A percentile compares a stretch with the other conserved stretches of the same genome.
Conservation (phyloP, 2,888 invertebrate species). For the Sceliomorpha sp. region DNA sequence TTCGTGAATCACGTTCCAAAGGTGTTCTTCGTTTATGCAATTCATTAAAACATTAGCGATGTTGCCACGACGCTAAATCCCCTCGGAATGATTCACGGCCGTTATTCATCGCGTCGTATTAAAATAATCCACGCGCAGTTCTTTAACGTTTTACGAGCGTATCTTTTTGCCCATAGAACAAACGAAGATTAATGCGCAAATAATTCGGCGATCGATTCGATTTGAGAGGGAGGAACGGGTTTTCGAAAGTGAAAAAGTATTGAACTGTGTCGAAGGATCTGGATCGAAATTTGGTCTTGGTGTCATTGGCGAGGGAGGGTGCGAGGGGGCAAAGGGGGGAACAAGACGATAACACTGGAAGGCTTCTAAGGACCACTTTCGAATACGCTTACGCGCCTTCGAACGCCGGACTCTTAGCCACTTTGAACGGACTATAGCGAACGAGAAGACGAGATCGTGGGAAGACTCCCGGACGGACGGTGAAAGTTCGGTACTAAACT, state of each 20-base stretch:
- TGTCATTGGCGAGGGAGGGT: constrained; percentile 1
- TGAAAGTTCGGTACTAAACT: constrained; percentile 63
- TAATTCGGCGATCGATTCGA: constrained; percentile 5
- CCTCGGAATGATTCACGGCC: too few species aligned
- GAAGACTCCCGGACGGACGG: constrained; percentile 56
- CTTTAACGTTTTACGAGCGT: constrained; percentile 5
- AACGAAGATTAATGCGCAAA: background rate
- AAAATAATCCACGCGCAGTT: constrained; percentile 9
- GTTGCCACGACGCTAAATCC: too few species aligned
- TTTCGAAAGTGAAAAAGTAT: constrained; percentile 25
- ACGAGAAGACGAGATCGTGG: constrained; percentile 51
- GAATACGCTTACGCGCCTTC: constrained; percentile 30
- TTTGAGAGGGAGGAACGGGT: constrained; percentile 5
- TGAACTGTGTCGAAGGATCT: constrained; percentile 17
- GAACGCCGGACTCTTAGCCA: constrained; percentile 26
- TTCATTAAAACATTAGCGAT: too few species aligned
- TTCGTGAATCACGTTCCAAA: too few species aligned
- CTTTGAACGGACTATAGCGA: constrained; percentile 20
- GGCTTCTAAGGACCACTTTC: constrained; percentile 26
- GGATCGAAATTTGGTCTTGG: constrained; percentile 18
- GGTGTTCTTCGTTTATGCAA: too few species aligned
- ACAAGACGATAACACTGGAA: constrained; percentile 36
- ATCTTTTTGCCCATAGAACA: too few species aligned
- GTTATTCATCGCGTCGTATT: background rate
- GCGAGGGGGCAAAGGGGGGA: too few species aligned